phyloP scores from a whole-genome alignment of 1,140 invertebrate species.

The Theocolax elegans region DNA sequence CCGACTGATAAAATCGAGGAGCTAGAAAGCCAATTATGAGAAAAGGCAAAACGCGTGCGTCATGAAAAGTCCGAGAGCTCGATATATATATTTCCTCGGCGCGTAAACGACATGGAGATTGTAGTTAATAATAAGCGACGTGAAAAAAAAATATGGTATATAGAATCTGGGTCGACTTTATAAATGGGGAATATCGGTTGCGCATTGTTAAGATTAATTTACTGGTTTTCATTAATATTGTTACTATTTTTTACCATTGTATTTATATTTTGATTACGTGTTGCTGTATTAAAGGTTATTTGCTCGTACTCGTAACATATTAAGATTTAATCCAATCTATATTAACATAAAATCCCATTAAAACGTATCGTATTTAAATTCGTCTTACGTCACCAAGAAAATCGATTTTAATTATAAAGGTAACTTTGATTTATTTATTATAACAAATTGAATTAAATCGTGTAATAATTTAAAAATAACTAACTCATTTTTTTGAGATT shows the following conservation, averaged over 20 bases:
- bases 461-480: too few relatives aligned
- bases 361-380: too few relatives aligned
- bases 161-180: constrained; percentile 23
- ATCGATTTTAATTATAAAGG: too few relatives aligned
- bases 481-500: too few relatives aligned
- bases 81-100: background rate
- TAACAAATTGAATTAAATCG: too few relatives aligned
- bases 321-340: background rate
- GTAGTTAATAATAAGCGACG: constrained; percentile 16
- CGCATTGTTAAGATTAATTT: constrained; percentile 32
- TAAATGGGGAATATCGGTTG: constrained; percentile 14
- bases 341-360: background rate
- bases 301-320: background rate
- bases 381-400: too few relatives aligned
- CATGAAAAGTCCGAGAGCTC: constrained; percentile 8
- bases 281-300: too few relatives aligned
- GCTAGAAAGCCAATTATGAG: constrained; percentile 30
- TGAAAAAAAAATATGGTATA: background rate
- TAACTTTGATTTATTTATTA: too few relatives aligned
- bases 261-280: constrained; percentile 30
- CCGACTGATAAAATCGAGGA: constrained; percentile 32
- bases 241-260: constrained; percentile 12
- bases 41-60: constrained; percentile 21
- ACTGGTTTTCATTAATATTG: constrained; percentile 5
- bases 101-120: constrained; percentile 14